These are phyloP conservation scores for Pseudochromis fuscus DNA, from an alignment of 2,797 vertebrate species.

Conservation along the genomic window DNA sequence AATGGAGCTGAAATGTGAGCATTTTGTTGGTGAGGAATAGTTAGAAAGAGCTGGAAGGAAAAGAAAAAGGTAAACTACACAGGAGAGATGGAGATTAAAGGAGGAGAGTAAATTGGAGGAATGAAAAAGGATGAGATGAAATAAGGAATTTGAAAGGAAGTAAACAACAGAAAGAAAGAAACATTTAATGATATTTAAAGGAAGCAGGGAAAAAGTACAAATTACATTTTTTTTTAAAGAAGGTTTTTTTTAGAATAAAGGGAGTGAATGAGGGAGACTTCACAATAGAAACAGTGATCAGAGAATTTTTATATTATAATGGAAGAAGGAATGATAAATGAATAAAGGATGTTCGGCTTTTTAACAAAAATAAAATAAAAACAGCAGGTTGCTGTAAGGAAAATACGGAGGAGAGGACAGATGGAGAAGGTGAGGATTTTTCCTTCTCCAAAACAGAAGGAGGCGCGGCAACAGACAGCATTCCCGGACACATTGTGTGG, in stretches of 20 bases:
- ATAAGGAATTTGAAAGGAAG: neutral
- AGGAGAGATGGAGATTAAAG: neutral
- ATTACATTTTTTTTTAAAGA: neutral
- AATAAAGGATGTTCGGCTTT: neutral
- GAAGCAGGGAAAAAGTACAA: neutral
- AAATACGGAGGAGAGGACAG: conserved; percentile 2
- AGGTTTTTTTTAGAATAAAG: conserved; percentile 4
- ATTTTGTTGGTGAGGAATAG: neutral
- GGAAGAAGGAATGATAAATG: neutral
- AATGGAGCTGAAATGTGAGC: neutral
- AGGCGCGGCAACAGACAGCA: conserved; percentile 66
- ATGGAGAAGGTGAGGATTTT: conserved; percentile 57
- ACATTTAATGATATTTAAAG: conserved; percentile 1
- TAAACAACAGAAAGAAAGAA: neutral
- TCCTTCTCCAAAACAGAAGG: conserved; percentile 59
- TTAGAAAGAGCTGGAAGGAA: neutral
- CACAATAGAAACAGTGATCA: neutral
- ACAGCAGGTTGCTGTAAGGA: conserved; percentile 24
- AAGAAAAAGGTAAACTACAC: neutral
- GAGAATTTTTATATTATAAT: conserved; percentile 2
- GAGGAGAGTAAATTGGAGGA: neutral
- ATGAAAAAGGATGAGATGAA: neutral
- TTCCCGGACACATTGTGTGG: conserved; percentile 80
- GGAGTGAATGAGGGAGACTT: neutral
- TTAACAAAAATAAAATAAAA: neutral